These are phyloP conservation scores for Phlogophora meticulosa DNA, from an alignment of 2,888 invertebrate genomes.

Conservation along the genomic window DNA sequence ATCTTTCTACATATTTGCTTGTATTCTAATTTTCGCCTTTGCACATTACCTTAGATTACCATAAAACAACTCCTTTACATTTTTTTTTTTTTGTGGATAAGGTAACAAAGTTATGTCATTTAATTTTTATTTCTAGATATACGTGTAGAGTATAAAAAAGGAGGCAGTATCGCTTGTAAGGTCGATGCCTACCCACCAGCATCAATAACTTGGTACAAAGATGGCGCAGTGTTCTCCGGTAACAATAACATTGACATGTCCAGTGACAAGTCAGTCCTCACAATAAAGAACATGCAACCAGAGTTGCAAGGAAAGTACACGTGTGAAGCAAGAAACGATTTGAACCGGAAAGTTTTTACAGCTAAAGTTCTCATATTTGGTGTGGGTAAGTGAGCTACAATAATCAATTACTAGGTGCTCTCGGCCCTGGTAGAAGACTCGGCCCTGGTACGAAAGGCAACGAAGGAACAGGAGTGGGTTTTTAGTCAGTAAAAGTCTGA, in stretches of 20 bases:
- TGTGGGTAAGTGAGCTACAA: constrained; percentile 63
- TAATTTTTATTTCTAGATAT: constrained; percentile 28
- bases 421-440: background rate
- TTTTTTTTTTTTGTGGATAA: no score
- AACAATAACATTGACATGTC: constrained; percentile 63
- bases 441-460: no score
- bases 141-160: constrained; percentile 63
- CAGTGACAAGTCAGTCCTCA: constrained; percentile 64
- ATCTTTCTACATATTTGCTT: no score
- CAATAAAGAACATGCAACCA: constrained; percentile 69
- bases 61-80: no score
- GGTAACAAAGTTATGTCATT: no score
- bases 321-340: constrained; percentile 70
- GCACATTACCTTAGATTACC: no score
- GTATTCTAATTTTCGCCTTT: no score
- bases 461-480: no score
- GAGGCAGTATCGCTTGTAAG: constrained; percentile 66
- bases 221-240: constrained; percentile 51
- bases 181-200: constrained; percentile 72
- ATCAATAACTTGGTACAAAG: constrained; percentile 70
- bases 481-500: no score
- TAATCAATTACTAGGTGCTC: background rate
- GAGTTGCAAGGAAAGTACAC: constrained; percentile 64
- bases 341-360: constrained; percentile 50
- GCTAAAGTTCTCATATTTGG: constrained; percentile 69